Evolutionary conservation across 2,888 invertebrate genomes (phyloP), one percentile per base, ranked within the genome.

Genomic region (Acleris emargana): DNA sequence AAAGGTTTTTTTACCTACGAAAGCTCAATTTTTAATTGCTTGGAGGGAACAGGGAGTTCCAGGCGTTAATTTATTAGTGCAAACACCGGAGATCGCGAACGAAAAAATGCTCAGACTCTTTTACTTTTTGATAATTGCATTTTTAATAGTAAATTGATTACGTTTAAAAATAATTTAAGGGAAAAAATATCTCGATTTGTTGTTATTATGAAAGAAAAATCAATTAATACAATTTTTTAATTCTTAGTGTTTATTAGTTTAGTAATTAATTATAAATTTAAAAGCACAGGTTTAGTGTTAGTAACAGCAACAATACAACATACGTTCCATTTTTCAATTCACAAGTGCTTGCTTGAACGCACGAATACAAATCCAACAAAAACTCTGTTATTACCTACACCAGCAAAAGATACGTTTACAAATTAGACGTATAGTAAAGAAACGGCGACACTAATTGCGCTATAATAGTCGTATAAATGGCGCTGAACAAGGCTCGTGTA

Each of bases 21-120:
- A 70, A 75, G 75, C 76, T 76, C 72, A 74, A 74, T 76, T 79
- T 78, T 78, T 78, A 76, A 80, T 78, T 76, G 77, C 72, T 73
- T 67, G 62, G 38, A 38, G 38, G 70, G 59, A 58, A 59, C 68
- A 68, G 69, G 49, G 63, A 68, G 54, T 73, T 73, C 69, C 70
- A 58, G 73, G 72, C 74, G 75, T 79, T 76, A 76, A 80, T 80
- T 74, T 78, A 69, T 73, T 62, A 69, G 71, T 68, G 71, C 72
- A 71, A 77, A 77, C 73, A 71, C 68, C 50, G 69, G 71, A 69
- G 75, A 74, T 71, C 57, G 69, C 60, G 54, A 42, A 63, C 17
- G 66, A 64, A 70, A 70, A 76, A 77, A 73, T 67, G 64, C 62
- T 69, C 28, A 45, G 58, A 72, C 67, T 68, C 68, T 70, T 68